These are phyloP conservation scores for Chironomus riparius DNA, from an alignment of 2,888 invertebrate genomes.

Conservation along the genomic window DNA sequence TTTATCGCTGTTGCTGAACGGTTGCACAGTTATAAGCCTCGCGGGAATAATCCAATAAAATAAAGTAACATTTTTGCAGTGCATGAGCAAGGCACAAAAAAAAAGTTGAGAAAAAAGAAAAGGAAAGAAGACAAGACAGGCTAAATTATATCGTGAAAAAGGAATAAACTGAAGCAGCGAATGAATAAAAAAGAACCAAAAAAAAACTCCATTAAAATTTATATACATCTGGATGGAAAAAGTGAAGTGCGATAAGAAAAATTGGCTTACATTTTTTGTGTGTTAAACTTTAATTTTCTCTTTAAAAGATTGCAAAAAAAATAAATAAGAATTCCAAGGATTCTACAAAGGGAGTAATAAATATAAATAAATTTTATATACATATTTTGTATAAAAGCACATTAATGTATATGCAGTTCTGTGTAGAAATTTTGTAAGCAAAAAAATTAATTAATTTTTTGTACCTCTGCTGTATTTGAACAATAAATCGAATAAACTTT, in stretches of 20 bases:
- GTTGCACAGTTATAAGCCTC: conserved; percentile 23
- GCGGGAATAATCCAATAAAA: conserved; percentile 12
- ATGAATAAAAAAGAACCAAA: background rate
- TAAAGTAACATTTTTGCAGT: background rate
- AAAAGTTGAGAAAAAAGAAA: background rate
- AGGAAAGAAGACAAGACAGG: background rate
- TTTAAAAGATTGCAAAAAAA: no score
- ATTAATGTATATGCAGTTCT: background rate
- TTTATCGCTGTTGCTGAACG: conserved; percentile 20
- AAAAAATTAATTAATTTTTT: background rate
- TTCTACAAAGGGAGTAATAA: background rate
- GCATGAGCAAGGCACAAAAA: background rate
- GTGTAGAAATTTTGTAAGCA: background rate
- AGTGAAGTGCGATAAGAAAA: conserved; percentile 12
- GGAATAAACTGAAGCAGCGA: no score
- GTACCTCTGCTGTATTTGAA: background rate
- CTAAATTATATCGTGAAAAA: no score
- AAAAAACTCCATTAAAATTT: background rate
- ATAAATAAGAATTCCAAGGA: background rate
- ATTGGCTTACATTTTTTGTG: conserved; percentile 15
- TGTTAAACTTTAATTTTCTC: background rate
- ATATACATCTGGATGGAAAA: conserved; percentile 5
- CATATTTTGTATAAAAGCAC: background rate
- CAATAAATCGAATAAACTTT: background rate
- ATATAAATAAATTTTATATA: background rate